Evolutionary conservation across 2,888 invertebrate genomes (phyloP), one percentile per base, ranked within the genome.

Genomic region (Machimus rusticus): DNA sequence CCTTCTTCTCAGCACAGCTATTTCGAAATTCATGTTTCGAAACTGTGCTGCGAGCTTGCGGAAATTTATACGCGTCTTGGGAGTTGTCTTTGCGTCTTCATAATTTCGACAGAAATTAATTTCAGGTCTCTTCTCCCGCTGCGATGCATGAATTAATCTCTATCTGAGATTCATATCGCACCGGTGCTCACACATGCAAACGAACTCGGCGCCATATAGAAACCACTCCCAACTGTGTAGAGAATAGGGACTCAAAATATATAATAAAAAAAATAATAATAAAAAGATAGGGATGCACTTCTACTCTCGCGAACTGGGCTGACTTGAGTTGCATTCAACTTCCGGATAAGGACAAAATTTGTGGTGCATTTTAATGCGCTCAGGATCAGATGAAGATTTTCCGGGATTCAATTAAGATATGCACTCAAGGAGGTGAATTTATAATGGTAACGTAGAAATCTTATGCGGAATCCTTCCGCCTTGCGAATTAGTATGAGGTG

Each of bases 61-160:
- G 31, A 86, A 86, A 86, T 86, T 86, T 86, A 86, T 86, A 76
- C 77, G 55, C 86, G 76, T 55, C 86, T 55, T 55, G 77, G 77
- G 77, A 86, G 76, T 86, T 77, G 76, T 74, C 74, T 16, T n/a
- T 76, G 86, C 55, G 19, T 51, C 86, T 76, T 86, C 46, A 86
- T 86, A 86, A 86, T 86, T 86, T 86, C 76, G 51, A 86, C 77
- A 76, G 51, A 77, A 86, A 86, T 86, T 86, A 76, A 77, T 86
- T 86, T 86, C 34, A 74, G 19, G 76, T n/a, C 74, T n/a, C 74
- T 37, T 78, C 39, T 76, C n/a, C 76, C n/a, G 76, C 34, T 28
- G 34, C 39, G 31, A 37, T 34, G 39, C 19, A 76, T 76, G 39
- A 76, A 76, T 76, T 76, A 37, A 76, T 76, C 76, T 76, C 39